Evolutionary conservation across 2,113 vertebrate genomes (phyloP).

Genomic region (Globicephala melas): DNA sequence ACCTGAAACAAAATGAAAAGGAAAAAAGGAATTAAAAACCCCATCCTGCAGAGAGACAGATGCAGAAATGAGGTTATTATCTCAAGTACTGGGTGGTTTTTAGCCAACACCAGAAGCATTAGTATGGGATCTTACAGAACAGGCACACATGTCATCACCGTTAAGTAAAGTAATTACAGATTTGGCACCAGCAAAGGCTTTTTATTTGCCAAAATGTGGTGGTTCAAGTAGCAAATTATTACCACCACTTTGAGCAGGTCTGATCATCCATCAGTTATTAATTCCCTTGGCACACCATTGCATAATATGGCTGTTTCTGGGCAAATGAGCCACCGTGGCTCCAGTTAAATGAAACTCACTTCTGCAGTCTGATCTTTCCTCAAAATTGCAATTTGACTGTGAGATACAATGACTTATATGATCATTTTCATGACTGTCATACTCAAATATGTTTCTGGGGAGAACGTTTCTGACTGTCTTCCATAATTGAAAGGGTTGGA

Average conservation of each 20-base stretch:
- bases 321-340: not conserved
- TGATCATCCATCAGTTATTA: conserved; percentile 68
- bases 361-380: not conserved
- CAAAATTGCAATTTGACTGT: not conserved
- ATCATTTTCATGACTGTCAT: not conserved
- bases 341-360: conserved; percentile 58
- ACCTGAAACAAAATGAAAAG: not conserved
- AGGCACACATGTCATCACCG: conserved; percentile 62
- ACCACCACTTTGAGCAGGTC: conserved; percentile 56
- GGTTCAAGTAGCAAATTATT: conserved; percentile 78
- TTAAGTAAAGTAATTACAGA: conserved; percentile 77
- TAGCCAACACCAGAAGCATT: conserved; percentile 64
- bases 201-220: conserved; percentile 71
- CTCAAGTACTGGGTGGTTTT: conserved; percentile 42
- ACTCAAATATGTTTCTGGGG: not conserved
- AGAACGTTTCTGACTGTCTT: conserved; percentile 5
- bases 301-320: conserved; percentile 25
- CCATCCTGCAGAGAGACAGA: conserved; percentile 69
- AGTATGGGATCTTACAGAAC: conserved; percentile 66
- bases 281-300: conserved; percentile 35
- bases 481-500: not conserved
- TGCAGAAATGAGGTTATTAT: conserved; percentile 68
- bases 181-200: conserved; percentile 69
- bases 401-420: not conserved
- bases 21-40: conserved; percentile 25